These are phyloP conservation scores for Chrosomus eos DNA, from an alignment of 2,797 vertebrate genomes.

Conservation along the genomic window DNA sequence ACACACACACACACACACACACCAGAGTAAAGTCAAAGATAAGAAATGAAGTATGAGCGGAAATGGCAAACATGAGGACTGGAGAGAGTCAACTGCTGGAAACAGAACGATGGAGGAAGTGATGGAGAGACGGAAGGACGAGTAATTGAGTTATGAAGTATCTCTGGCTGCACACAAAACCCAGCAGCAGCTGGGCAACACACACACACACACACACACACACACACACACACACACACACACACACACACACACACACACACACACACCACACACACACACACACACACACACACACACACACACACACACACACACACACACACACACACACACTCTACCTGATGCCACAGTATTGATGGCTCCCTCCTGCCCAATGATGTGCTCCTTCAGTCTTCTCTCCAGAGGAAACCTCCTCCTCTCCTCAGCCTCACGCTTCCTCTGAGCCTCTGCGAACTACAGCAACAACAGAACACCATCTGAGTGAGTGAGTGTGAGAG, in stretches of 20 bases:
- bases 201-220: slow-evolving; percentile 48
- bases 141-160: slow-evolving; percentile 84
- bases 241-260: slow-evolving; percentile 39
- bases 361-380: slow-evolving; percentile 94
- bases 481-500: too few relatives aligned
- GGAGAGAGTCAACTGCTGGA: slow-evolving; percentile 41
- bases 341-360: slow-evolving; percentile 93
- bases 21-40: slow-evolving; percentile 29
- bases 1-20: not conserved
- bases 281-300: too few relatives aligned
- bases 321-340: slow-evolving; percentile 48
- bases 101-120: slow-evolving; percentile 37
- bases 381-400: slow-evolving; percentile 90
- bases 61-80: slow-evolving; percentile 50
- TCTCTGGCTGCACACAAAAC: slow-evolving; percentile 72
- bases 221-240: not conserved
- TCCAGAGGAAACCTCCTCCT: slow-evolving; percentile 92
- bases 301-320: too few relatives aligned
- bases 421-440: slow-evolving; percentile 84
- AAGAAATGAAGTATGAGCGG: slow-evolving; percentile 50
- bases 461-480: not conserved
- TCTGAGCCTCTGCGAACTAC: slow-evolving; percentile 88
- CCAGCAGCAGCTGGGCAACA: slow-evolving; percentile 75
- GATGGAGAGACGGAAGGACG: slow-evolving; percentile 49
- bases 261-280: slow-evolving; percentile 51